These are phyloP conservation scores for Piprites chloris DNA, from an alignment of 2,113 vertebrate genomes.

Conservation along the genomic window DNA sequence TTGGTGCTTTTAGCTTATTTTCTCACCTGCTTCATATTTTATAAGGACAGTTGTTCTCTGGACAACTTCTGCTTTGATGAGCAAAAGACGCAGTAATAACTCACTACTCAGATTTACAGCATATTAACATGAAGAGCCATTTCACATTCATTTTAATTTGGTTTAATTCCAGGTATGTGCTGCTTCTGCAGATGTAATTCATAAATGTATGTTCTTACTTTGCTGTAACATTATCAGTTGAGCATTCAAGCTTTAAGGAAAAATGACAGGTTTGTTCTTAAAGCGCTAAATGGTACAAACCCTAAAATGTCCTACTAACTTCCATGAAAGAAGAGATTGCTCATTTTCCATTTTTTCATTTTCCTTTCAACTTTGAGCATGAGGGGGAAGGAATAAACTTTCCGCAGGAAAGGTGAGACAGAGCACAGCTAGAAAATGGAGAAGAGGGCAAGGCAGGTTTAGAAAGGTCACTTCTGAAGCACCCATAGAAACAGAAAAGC, in stretches of 20 bases:
- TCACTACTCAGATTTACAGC: neutral
- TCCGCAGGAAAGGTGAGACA: neutral
- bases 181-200: neutral
- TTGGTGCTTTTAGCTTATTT: neutral
- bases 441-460: neutral
- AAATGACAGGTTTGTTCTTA: neutral
- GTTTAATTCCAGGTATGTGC: neutral
- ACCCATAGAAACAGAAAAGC: neutral
- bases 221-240: neutral
- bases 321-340: neutral
- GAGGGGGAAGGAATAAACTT: neutral
- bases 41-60: neutral
- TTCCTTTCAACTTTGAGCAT: neutral
- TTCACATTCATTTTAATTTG: neutral
- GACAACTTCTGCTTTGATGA: neutral
- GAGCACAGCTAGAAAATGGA: neutral
- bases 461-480: neutral
- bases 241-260: neutral
- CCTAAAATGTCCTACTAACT: neutral
- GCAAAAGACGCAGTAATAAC: neutral
- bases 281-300: neutral
- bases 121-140: neutral
- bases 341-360: neutral
- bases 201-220: neutral
- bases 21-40: neutral